phyloP scores from a whole-genome alignment of 2,888 invertebrate genomes.

The Heliconius sara region DNA sequence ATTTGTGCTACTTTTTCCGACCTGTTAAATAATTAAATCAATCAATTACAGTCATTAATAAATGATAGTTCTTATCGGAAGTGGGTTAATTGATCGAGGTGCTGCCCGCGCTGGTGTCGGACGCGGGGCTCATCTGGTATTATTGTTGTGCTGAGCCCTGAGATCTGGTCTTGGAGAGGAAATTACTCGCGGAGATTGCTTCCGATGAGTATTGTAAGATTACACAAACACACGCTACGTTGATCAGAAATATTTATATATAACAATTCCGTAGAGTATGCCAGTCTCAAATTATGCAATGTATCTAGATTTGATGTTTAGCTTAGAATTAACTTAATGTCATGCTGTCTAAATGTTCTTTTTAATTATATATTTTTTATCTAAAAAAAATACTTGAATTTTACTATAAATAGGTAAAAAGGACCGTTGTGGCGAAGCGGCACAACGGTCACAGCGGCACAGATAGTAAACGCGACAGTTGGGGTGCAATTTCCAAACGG shows the following conservation, averaged over 20 bases:
- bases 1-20: not conserved
- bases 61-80: slow-evolving; percentile 10
- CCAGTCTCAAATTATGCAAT: too few species aligned
- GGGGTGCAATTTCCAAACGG: too few species aligned
- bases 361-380: too few species aligned
- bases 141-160: not conserved
- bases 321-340: too few species aligned
- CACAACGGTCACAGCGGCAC: too few species aligned
- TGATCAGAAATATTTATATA: not conserved
- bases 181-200: slow-evolving; percentile 21
- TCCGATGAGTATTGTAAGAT: slow-evolving; percentile 14
- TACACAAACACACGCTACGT: not conserved
- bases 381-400: too few species aligned
- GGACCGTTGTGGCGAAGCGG: too few species aligned
- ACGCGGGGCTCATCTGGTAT: not conserved
- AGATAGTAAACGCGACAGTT: too few species aligned
- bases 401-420: too few species aligned
- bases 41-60: slow-evolving; percentile 8
- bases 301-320: too few species aligned
- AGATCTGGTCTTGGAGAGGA: slow-evolving; percentile 14
- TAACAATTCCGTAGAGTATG: not conserved
- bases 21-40: not conserved
- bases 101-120: not conserved
- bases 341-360: too few species aligned
- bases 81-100: slow-evolving; percentile 5